These are phyloP conservation scores for Drosophila conformis DNA, from an alignment of 2,888 invertebrate species.

Conservation along the genomic window DNA sequence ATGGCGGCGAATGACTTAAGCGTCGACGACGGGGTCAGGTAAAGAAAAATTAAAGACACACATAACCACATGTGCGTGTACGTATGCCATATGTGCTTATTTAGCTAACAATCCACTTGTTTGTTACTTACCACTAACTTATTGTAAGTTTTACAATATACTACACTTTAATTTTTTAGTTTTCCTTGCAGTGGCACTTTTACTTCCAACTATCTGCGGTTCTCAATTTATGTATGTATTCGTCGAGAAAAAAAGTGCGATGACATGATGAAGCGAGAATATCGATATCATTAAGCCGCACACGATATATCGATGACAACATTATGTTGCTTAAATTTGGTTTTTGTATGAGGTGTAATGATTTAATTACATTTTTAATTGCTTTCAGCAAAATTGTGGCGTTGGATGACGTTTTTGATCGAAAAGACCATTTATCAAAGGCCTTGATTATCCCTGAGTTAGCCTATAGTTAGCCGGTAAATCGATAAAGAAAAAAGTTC, in stretches of 20 bases:
- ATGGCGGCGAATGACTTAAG: constrained; percentile 46
- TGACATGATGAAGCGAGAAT: constrained; percentile 25
- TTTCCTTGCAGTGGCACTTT: constrained; percentile 12
- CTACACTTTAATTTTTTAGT: constrained; percentile 7
- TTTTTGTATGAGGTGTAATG: neutral
- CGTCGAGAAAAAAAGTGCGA: constrained; percentile 40
- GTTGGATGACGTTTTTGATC: neutral
- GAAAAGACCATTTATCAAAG: neutral
- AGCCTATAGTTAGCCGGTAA: neutral
- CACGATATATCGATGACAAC: constrained; percentile 16
- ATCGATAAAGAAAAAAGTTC: neutral
- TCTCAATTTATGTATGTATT: constrained; percentile 54
- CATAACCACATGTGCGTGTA: neutral
- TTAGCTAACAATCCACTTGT: neutral
- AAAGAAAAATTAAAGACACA: constrained; percentile 3
- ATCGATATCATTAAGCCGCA: constrained; percentile 18
- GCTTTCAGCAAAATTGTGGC: neutral
- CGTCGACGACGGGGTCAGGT: constrained; percentile 17
- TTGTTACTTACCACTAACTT: constrained; percentile 47
- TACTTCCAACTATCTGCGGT: constrained; percentile 36
- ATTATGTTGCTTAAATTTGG: neutral
- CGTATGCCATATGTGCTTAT: neutral
- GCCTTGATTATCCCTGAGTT: neutral
- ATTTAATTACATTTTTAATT: neutral
- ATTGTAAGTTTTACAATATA: constrained; percentile 8